Conservation (phyloP, 2,113 vertebrate species). For the Nothocercus nigrocapillus region DNA sequence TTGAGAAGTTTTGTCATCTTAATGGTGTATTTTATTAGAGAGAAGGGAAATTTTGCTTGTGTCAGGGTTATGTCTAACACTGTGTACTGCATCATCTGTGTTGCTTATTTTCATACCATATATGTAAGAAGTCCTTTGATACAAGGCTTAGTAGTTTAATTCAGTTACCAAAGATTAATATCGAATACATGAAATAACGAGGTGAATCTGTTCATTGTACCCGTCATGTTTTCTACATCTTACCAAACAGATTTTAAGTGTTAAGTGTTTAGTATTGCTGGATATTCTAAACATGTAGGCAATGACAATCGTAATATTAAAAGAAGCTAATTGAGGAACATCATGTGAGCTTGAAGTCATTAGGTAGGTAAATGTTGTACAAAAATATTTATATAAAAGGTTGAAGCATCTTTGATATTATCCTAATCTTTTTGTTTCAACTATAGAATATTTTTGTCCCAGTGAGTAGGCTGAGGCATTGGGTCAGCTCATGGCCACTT, state of each 20-base stretch:
- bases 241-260: background rate
- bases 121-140: accelerated
- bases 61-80: background rate
- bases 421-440: background rate
- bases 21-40: background rate
- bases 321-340: background rate
- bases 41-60: background rate
- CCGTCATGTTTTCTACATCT: background rate
- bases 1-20: background rate
- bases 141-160: background rate
- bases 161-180: background rate
- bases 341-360: background rate
- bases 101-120: background rate
- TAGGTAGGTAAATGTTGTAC: background rate
- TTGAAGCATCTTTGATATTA: background rate
- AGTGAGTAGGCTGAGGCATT: background rate
- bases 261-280: background rate
- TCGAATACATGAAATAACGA: background rate
- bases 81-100: accelerated
- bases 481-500: background rate
- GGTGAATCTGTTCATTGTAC: background rate
- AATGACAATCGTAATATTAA: background rate
- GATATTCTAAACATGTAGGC: background rate
- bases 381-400: background rate
- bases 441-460: background rate